Percentiles rank a stretch among this genome's conserved stretches.
Conservation (phyloP, 2,113 vertebrate species). For the Lophochroa leadbeateri region DNA sequence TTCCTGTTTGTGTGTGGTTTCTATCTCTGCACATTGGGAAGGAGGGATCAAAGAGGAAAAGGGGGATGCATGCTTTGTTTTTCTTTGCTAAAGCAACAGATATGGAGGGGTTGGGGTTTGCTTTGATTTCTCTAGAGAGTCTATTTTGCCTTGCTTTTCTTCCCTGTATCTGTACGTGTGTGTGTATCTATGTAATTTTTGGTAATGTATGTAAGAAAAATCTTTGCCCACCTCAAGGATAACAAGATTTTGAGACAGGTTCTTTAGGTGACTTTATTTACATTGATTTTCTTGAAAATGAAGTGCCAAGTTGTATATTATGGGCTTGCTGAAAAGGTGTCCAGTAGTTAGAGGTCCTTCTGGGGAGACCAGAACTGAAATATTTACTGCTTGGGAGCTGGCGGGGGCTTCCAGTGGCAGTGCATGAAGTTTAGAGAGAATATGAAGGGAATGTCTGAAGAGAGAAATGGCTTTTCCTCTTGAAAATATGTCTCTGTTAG, state of each 20-base stretch:
- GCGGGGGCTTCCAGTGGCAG: not conserved
- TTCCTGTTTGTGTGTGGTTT: not conserved
- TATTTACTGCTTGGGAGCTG: conserved; percentile 35
- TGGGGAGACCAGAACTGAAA: not conserved
- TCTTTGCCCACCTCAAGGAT: conserved; percentile 28
- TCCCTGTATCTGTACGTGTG: not conserved
- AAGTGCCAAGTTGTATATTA: conserved; percentile 59
- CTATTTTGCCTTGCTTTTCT: not conserved
- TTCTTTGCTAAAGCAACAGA: conserved; percentile 39
- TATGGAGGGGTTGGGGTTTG: not conserved
- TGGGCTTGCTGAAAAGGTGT: conserved; percentile 20
- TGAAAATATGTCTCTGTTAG: not conserved
- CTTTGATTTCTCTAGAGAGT: conserved; percentile 42
- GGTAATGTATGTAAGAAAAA: not conserved
- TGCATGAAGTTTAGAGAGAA: not conserved
- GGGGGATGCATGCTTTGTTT: conserved; percentile 42
- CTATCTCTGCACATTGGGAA: conserved; percentile 46
- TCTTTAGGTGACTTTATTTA: conserved; percentile 67
- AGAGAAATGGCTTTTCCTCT: not conserved
- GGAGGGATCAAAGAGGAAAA: conserved; percentile 11
- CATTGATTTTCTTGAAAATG: conserved; percentile 68
- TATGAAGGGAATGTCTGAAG: not conserved
- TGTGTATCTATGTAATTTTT: not conserved
- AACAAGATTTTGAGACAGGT: conserved; percentile 37
- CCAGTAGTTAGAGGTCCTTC: not conserved